Evolutionary conservation across 2,797 vertebrate genomes (phyloP).

Genomic region (Leuciscus waleckii): DNA sequence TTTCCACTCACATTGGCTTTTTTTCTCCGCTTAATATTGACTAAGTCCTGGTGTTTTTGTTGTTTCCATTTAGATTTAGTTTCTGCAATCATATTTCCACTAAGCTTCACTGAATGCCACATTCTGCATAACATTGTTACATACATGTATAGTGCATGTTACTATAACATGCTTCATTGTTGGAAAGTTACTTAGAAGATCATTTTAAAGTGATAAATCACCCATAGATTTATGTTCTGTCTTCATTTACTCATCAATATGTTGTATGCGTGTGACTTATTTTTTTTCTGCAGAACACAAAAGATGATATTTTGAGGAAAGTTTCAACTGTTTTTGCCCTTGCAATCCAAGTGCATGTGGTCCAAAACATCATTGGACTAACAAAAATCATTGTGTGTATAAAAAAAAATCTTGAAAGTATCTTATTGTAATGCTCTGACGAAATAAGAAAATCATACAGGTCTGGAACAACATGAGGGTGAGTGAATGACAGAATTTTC

Average conservation of each 20-base stretch:
- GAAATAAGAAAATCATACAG: not conserved
- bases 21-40: not conserved
- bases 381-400: not conserved
- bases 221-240: not conserved
- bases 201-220: not conserved
- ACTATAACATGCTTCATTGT: not conserved
- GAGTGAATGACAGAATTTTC: not conserved
- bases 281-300: not conserved
- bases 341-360: not conserved
- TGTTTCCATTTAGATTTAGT: not conserved
- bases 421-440: not conserved
- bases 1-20: not conserved
- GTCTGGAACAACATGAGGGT: not conserved
- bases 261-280: not conserved
- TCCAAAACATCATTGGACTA: not conserved
- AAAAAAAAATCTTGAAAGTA: not conserved
- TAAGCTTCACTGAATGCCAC: not conserved
- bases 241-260: not conserved
- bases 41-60: slow-evolving; percentile 1
- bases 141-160: not conserved
- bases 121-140: not conserved
- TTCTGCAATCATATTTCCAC: not conserved
- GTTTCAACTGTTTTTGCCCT: not conserved
- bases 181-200: not conserved
- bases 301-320: not conserved